Base-by-base conservation (phyloP, 2,888 invertebrate genomes). In the Hoplodrina ambigua region DNA sequence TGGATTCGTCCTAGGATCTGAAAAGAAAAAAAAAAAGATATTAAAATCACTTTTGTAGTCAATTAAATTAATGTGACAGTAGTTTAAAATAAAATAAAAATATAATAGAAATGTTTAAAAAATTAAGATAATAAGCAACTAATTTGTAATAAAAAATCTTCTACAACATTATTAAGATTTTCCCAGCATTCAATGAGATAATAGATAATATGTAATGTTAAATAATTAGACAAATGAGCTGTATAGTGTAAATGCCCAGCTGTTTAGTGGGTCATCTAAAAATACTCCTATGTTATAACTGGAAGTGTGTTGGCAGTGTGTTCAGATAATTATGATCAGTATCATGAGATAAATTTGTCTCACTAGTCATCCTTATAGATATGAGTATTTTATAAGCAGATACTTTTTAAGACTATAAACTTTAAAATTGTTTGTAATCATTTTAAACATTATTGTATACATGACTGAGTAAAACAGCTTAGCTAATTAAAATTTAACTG, bases 1-100 rank as follows among this genome's bases (percentile, higher is more conserved):
- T 94, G 97, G 97, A 94, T 98, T 98, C 88, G 99, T 98, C 91
- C 99, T 97, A 79, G 97, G 96, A 96, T 98, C 98, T 98, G 96
- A 85, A 97, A 97, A 86, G 69, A 87, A 86, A 64, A 85, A 83
- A 85, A 70, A 46, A 67, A 60, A 56, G 5, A 25, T 2, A 37
- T 53, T 41, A 30, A 62, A 13, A 41, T 41, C 11, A 17, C 17
- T 46, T 46, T 15, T 46, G 41, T 11, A 13, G 6, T 46, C 46
- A 17, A 17, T 17, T 5, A 5, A 15, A 5, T 17, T 46, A 17
- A 17, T 17, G 17, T 46, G 46, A 11, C 8, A 33, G 0, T 33
- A 33, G 7, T 6, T 2, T 6, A 5, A 37, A 37, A 8, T 37
- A 37, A 37, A 37, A 37, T 0, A 33, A 6, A 7, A 33, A 33